Evolutionary conservation across 2,888 invertebrate genomes (phyloP), one percentile per base, ranked within the genome.

Genomic region (Gortyna flavago): DNA sequence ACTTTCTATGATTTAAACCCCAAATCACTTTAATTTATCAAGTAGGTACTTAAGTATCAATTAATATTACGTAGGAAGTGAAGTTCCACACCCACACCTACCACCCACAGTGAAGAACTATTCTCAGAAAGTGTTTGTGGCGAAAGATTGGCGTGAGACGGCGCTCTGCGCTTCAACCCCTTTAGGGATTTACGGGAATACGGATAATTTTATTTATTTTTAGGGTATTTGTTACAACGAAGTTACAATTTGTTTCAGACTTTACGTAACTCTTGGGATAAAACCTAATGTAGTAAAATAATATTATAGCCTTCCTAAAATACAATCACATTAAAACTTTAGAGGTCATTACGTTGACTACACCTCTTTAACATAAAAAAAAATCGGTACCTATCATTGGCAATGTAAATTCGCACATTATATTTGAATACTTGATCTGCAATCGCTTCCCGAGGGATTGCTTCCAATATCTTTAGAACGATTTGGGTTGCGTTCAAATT

Each of bases 401-500:
- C 88, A 89, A 91, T 87, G 90, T 87, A 89, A 89, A 90, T 85
- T 88, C 75, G 75, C 70, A 86, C 89, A 90, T 89, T 88, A 88
- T 89, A 90, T 90, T 86, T 84, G 87, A 89, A 89, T 86, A 85
- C 86, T 91, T 90, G 90, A 92, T 92, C 89, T 86, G 86, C 87
- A 90, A 90, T 91, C 88, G 85, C 83, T 84, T 91, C 93, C 88
- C 89, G 72, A 87, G 91, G 92, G 92, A 85, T 89, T 85, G 87
- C 89, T 89, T 89, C 90, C 92, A 93, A 93, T 93, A 93, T 92
- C 93, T 91, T 86, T 87, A 87, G 87, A 91, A 87, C 91, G 91
- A 92, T 93, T 93, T 93, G 88, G 90, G 86, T 89, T 90, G 90
- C 90, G 90, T 93, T 92, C 88, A 90, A 93, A 92, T 93, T 92